Conservation (phyloP, 2,888 invertebrate genomes). For the Augochlorella aurata region DNA sequence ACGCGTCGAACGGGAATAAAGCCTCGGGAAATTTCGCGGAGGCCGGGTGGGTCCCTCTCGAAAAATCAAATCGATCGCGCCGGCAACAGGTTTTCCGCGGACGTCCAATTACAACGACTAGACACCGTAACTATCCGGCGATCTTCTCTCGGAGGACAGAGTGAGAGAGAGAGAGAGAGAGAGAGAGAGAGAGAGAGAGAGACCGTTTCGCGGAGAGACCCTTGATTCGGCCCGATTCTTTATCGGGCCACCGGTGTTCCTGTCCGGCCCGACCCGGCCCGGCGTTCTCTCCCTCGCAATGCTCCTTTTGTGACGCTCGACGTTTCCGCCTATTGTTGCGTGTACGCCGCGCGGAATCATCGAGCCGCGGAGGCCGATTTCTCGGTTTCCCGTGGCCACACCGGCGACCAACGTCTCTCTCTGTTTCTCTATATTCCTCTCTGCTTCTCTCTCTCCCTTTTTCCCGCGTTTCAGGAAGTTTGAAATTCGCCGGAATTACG, state of each 20-base stretch:
- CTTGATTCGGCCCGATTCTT: slow-evolving; percentile 69
- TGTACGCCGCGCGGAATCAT: slow-evolving; percentile 56
- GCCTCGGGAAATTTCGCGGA: slow-evolving; percentile 2
- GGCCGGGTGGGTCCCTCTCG: background rate
- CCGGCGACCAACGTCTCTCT: background rate
- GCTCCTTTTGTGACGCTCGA: slow-evolving; percentile 67
- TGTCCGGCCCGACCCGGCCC: slow-evolving; percentile 5
- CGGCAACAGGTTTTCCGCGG: slow-evolving; percentile 43
- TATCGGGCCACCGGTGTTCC: slow-evolving; percentile 50
- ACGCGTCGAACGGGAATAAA: slow-evolving; percentile 10
- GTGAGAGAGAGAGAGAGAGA: slow-evolving; percentile 55
- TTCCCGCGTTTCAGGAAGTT: slow-evolving; percentile 4
- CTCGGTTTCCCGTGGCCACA: slow-evolving; percentile 56
- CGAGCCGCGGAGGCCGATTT: slow-evolving; percentile 59
- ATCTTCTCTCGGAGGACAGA: slow-evolving; percentile 63
- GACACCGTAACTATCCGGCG: slow-evolving; percentile 67
- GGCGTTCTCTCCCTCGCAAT: slow-evolving; percentile 52
- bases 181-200: slow-evolving; percentile 59
- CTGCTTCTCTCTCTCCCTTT: background rate
- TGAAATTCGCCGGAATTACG: slow-evolving; percentile 18
- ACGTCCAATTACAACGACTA: slow-evolving; percentile 68
- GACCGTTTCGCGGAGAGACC: slow-evolving; percentile 43
- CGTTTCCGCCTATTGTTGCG: slow-evolving; percentile 70
- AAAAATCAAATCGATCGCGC: slow-evolving; percentile 43
- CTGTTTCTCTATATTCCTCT: background rate